A percentile compares a stretch with the other conserved stretches of the same genome.
These are phyloP conservation scores for Halictus quadricinctus DNA, from an alignment of 2,888 invertebrate species.

Conservation along the genomic window DNA sequence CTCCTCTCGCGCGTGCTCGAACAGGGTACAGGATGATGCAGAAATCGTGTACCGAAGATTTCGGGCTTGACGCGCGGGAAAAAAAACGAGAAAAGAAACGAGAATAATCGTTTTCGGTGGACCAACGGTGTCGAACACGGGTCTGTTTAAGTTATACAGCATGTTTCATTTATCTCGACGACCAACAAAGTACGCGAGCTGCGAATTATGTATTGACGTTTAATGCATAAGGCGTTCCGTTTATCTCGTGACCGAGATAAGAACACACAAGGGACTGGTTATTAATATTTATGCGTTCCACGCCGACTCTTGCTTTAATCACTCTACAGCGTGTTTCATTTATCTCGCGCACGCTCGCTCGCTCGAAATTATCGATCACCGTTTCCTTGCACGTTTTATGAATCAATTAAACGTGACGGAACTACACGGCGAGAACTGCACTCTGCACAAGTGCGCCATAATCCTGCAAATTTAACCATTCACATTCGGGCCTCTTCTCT, in stretches of 20 bases:
- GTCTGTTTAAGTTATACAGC: slow-evolving; percentile 18
- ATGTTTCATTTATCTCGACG: slow-evolving; percentile 15
- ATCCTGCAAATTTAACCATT: background rate
- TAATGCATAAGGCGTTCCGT: background rate
- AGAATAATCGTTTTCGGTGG: background rate
- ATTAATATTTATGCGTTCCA: background rate
- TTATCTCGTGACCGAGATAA: background rate
- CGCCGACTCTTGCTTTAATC: background rate
- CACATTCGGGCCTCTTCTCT: too few relatives aligned
- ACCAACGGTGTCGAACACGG: background rate
- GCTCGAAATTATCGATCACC: background rate
- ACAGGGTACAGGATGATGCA: slow-evolving; percentile 11
- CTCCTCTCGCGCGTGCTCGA: slow-evolving; percentile 2
- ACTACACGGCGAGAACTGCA: background rate
- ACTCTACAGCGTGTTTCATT: background rate
- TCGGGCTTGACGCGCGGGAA: background rate
- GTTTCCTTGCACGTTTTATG: background rate
- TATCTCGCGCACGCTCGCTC: background rate
- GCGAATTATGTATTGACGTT: slow-evolving; percentile 11
- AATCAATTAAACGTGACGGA: background rate
- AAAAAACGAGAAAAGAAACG: background rate
- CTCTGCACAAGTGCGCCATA: background rate
- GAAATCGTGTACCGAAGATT: slow-evolving; percentile 10
- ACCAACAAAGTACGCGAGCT: background rate
- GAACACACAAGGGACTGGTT: background rate